These are phyloP conservation scores for Agapornis canus DNA, from an alignment of 2,797 vertebrate genomes.

Conservation along the genomic window DNA sequence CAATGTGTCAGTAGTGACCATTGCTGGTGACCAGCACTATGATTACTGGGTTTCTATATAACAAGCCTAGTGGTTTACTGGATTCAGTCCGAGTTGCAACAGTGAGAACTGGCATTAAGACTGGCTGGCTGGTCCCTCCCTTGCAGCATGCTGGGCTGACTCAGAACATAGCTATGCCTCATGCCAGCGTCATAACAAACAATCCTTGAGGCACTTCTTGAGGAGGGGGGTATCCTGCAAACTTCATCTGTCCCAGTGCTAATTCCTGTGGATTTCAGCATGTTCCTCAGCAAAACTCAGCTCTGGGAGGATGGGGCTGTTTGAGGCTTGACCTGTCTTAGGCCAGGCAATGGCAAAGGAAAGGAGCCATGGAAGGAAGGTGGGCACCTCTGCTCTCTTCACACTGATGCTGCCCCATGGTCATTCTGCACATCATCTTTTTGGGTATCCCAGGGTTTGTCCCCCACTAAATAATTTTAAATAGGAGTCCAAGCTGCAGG, in stretches of 20 bases:
- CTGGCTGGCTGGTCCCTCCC: background rate
- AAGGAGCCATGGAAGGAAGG: background rate
- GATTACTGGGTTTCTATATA: background rate
- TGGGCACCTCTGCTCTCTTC: background rate
- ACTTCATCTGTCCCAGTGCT: background rate
- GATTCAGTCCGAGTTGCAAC: background rate
- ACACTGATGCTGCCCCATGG: background rate
- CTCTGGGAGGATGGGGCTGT: background rate
- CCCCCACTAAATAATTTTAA: background rate
- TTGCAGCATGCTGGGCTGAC: background rate
- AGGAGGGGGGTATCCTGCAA: background rate
- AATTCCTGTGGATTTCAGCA: background rate
- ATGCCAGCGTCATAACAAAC: background rate
- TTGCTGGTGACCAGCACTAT: background rate
- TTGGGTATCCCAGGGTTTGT: background rate
- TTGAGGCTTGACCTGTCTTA: background rate
- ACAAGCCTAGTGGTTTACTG: background rate
- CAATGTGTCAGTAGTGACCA: rapidly evolving
- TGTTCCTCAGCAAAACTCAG: background rate
- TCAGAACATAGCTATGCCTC: slow-evolving; percentile 20
- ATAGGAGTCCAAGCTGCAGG: background rate
- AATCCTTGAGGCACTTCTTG: background rate
- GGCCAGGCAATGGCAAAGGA: background rate
- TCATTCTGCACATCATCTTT: background rate
- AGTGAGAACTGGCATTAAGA: background rate